A percentile compares a stretch with the other conserved stretches of the same genome.
Conservation (phyloP, 2,888 invertebrate species). For the Pollenia angustigena region DNA sequence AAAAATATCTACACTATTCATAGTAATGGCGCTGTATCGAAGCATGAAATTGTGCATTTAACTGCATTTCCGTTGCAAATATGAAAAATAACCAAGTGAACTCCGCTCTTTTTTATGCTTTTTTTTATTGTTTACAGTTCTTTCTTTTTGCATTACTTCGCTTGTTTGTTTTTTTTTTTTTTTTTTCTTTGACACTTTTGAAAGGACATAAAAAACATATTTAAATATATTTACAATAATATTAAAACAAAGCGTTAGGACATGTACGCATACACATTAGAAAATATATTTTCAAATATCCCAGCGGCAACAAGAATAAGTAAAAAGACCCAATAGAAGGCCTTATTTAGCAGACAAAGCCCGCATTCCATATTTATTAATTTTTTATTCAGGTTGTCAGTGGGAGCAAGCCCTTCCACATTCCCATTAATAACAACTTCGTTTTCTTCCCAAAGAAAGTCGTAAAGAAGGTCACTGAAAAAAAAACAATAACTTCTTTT, state of each 20-base stretch:
- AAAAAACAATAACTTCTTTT: no score
- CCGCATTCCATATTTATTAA: no score
- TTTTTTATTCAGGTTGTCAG: no score
- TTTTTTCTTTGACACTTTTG: constrained; percentile 31
- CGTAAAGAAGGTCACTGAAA: no score
- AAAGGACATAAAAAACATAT: background rate
- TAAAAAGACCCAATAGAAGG: no score
- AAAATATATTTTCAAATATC: no score
- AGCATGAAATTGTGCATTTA: constrained; percentile 33
- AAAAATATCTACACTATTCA: background rate
- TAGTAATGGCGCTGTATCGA: background rate
- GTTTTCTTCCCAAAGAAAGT: no score
- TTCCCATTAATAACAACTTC: no score
- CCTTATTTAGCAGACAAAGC: no score
- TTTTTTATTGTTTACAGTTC: background rate
- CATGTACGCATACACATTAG: background rate
- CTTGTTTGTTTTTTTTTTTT: background rate
- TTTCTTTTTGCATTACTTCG: background rate
- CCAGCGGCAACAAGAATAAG: no score
- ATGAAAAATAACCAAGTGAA: background rate
- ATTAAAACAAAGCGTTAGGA: constrained; percentile 4
- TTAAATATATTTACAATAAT: constrained; percentile 26
- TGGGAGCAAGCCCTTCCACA: no score
- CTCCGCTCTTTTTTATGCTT: background rate
- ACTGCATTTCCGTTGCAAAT: constrained; percentile 63